A percentile compares a stretch with the other conserved stretches of the same genome.
These are phyloP conservation scores for Drosophila mercatorum DNA, from an alignment of 2,888 invertebrate species.

Conservation along the genomic window DNA sequence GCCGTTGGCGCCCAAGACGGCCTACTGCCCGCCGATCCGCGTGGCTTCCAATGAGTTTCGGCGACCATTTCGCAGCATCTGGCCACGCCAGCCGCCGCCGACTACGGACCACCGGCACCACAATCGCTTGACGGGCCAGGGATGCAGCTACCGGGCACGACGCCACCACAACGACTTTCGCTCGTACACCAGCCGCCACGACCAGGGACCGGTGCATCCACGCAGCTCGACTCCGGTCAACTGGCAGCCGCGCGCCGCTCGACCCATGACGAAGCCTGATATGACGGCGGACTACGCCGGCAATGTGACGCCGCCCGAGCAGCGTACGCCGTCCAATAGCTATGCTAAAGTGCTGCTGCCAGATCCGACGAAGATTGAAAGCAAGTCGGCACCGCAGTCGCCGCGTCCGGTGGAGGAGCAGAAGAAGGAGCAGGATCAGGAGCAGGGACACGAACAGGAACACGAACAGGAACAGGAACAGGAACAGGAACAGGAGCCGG, in stretches of 20 bases:
- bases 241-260: not conserved
- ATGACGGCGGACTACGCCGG: not conserved
- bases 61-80: not conserved
- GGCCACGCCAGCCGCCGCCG: not conserved
- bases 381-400: not conserved
- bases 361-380: not conserved
- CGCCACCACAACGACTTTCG: constrained; percentile 4
- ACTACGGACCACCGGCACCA: not conserved
- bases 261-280: constrained; percentile 1
- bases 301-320: not conserved
- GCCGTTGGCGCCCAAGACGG: not conserved
- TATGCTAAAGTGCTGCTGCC: not conserved
- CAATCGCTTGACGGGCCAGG: not conserved
- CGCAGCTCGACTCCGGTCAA: not conserved
- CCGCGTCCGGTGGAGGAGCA: not conserved
- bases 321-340: not conserved
- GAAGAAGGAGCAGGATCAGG: not conserved
- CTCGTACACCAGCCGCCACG: not conserved
- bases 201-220: not conserved
- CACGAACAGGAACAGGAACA: not conserved
- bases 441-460: no score
- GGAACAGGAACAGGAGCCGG: no score
- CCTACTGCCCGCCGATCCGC: not conserved
- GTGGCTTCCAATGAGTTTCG: not conserved
- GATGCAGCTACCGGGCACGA: not conserved